phyloP scores from a whole-genome alignment of 1,140 invertebrate genomes.

The Drosophila mayri region DNA sequence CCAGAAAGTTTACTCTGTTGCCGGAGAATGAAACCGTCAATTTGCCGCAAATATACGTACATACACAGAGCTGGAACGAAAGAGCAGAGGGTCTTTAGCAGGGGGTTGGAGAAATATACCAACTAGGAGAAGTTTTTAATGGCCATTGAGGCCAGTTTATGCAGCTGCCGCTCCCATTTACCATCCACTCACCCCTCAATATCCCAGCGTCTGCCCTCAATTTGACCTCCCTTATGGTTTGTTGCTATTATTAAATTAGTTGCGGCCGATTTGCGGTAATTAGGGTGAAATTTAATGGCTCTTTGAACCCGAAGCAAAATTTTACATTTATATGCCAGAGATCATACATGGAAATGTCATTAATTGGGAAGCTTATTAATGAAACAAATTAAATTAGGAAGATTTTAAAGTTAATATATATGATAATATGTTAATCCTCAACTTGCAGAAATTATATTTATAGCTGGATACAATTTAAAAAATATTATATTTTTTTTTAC shows the following conservation, averaged over 20 bases:
- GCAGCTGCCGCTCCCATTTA: constrained; percentile 65
- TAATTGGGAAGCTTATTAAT: background rate
- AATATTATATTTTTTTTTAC: too few species aligned
- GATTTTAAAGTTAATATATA: background rate
- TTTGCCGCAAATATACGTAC: constrained; percentile 62
- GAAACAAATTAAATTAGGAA: background rate
- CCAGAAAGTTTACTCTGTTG: constrained; percentile 56
- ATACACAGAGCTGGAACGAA: constrained; percentile 4
- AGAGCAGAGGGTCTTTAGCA: background rate
- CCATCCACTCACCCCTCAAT: constrained; percentile 9
- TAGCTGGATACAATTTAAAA: too few species aligned
- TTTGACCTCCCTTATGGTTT: constrained; percentile 35
- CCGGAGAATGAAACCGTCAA: constrained; percentile 62
- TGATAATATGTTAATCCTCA: too few species aligned
- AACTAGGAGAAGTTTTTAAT: constrained; percentile 69
- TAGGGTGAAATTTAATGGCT: constrained; percentile 71
- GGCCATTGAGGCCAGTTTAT: constrained; percentile 75
- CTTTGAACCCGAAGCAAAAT: constrained; percentile 42
- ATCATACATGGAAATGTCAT: background rate
- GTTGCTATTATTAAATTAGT: constrained; percentile 81
- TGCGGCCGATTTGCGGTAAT: constrained; percentile 82
- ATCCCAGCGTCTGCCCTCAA: background rate
- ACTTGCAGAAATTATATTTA: too few species aligned
- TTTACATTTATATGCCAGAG: background rate
- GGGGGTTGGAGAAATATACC: constrained; percentile 14